A percentile compares a stretch with the other conserved stretches of the same genome.
Evolutionary conservation across 1,140 invertebrate genomes (phyloP).

Genomic region (Calliphora vicina): DNA sequence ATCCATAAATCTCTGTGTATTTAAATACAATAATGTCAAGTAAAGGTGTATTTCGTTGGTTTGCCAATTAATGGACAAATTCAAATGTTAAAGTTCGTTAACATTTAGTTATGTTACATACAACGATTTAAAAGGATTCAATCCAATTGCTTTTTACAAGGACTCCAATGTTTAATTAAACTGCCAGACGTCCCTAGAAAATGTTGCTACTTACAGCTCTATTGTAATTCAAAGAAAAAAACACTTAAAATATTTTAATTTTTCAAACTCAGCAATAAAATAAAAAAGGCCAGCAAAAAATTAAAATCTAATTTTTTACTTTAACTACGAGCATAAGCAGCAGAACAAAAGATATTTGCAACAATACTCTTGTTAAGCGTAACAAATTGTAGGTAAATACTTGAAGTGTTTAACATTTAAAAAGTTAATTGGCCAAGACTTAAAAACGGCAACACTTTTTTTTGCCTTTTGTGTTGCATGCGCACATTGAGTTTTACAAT

Average conservation of each 20-base stretch:
- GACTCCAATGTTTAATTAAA: too few relatives aligned
- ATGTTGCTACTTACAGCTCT: too few relatives aligned
- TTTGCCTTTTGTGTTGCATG: neutral
- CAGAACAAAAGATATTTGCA: too few relatives aligned
- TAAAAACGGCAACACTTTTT: neutral
- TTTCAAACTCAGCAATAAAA: too few relatives aligned
- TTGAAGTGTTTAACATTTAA: conserved; percentile 15
- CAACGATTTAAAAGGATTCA: too few relatives aligned
- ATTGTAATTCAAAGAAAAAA: too few relatives aligned
- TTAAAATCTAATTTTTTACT: too few relatives aligned
- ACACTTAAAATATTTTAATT: too few relatives aligned
- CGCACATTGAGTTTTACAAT: neutral
- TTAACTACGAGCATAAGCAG: too few relatives aligned
- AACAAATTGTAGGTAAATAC: conserved; percentile 30
- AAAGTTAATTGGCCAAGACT: conserved; percentile 25
- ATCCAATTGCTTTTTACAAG: too few relatives aligned
- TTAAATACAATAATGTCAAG: neutral
- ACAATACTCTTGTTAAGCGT: neutral
- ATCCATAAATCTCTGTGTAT: neutral
- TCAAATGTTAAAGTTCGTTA: neutral
- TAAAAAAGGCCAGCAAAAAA: too few relatives aligned
- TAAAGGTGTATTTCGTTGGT: conserved; percentile 5
- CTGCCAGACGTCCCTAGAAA: too few relatives aligned
- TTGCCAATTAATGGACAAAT: conserved; percentile 7
- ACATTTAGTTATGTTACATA: neutral